Evolutionary conservation across 1,140 invertebrate species (phyloP), one percentile per base, ranked within the genome.

Genomic region (Steinernema feltiae): DNA sequence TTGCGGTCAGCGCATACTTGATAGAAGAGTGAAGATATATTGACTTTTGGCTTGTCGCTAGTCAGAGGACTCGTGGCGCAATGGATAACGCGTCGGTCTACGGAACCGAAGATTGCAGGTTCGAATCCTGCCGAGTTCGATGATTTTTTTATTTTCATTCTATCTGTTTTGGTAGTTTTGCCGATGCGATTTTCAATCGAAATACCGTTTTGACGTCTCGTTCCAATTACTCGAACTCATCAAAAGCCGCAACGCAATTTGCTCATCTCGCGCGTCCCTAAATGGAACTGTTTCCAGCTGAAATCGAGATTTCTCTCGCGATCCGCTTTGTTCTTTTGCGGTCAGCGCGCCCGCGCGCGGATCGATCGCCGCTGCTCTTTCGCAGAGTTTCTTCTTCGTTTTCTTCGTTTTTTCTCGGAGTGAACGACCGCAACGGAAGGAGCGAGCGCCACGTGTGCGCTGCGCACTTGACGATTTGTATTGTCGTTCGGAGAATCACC

Each of bases 1-100:
- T 63, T 63, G 7, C 53, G 53, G 53, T 63, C 53, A 63, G 7
- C 53, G 53, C n/a, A n/a, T n/a, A n/a, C n/a, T n/a, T n/a, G n/a
- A n/a, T n/a, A n/a, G n/a, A n/a, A n/a, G n/a, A n/a, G n/a, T n/a
- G n/a, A n/a, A n/a, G n/a, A n/a, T n/a, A n/a, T n/a, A n/a, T n/a
- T n/a, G n/a, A n/a, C n/a, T n/a, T n/a, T n/a, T n/a, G n/a, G n/a
- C n/a, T n/a, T n/a, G n/a, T n/a, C n/a, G n/a, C n/a, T n/a, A n/a
- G n/a, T n/a, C n/a, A n/a, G n/a, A n/a, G n/a, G n/a, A n/a, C n/a
- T n/a, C n/a, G n/a, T n/a, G n/a, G n/a, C n/a, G n/a, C n/a, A n/a
- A n/a, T n/a, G n/a, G n/a, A n/a, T n/a, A n/a, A n/a, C n/a, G n/a
- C n/a, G n/a, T n/a, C n/a, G n/a, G n/a, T n/a, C n/a, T n/a, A n/a